Base-by-base conservation (phyloP, 2,797 vertebrate genomes). In the Gambusia yucatana region DNA sequence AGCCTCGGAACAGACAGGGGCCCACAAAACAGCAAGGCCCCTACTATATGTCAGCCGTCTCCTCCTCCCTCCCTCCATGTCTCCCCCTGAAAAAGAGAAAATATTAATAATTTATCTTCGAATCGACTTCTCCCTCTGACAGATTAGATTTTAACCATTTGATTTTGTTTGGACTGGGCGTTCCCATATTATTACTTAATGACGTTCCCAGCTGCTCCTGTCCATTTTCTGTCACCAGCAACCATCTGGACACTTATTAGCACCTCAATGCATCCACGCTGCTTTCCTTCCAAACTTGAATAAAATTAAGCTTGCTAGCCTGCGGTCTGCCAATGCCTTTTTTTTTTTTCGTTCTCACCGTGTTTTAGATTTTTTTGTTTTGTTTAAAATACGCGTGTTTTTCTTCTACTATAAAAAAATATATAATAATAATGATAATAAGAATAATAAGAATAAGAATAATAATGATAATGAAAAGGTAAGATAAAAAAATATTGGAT, bases 191-290 rank as follows among this genome's bases (percentile, higher is more conserved):
- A 97, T 97, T 97, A 96, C 96, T 96, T 95, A 95, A 96, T 97
- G 92, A 95, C 94, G 91, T 95, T 96, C 96, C 94, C 96, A 96
- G 96, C 97, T 96, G 96, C 96, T 96, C 93, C 96, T 96, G 95
- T 96, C 96, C 94, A 96, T 95, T 96, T 97, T 96, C 95, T 94
- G 94, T 94, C 94, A 96, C 96, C 95, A 96, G 90, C 92, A 95
- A 96, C 97, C 97, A 97, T 97, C 97, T 96, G 96, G 96, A 96
- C 94, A 94, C 94, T 97, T 96, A 95, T 96, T 96, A 97, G 96
- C 96, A 97, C 96, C 95, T 95, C 94, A 95, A 97, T 97, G 95
- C 95, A 93, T 95, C 91, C 95, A 96, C 94, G 92, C 94, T 92
- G 95, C 93, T 95, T 94, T 93, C 91, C 90, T 91, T 89, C 91